Conservation (phyloP, 2,797 vertebrate species). For the Limosa lapponica region DNA sequence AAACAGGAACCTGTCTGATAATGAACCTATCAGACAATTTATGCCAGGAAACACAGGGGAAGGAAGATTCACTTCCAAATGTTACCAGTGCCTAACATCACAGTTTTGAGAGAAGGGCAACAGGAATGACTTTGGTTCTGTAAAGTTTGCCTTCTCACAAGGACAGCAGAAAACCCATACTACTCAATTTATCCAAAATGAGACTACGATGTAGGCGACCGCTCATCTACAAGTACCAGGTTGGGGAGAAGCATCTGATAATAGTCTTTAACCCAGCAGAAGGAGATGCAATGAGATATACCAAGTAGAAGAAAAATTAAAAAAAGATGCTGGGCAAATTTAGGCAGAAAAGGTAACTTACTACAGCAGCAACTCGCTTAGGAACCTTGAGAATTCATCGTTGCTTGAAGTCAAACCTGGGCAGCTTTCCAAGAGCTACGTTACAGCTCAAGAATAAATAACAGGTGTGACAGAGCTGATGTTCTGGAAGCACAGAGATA, state of each 20-base stretch:
- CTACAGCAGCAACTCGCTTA: conserved; percentile 6
- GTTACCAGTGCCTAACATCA: background rate
- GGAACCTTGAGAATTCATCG: conserved; percentile 40
- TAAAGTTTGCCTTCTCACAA: background rate
- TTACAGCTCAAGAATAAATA: conserved; percentile 60
- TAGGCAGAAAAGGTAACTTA: conserved; percentile 22
- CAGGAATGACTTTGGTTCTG: background rate
- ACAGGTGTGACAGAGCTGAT: conserved; percentile 60
- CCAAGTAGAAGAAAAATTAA: background rate
- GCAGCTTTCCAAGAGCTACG: conserved; percentile 38
- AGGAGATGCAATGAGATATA: background rate
- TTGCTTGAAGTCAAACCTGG: conserved; percentile 48
- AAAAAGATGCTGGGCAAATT: background rate
- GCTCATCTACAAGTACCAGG: background rate
- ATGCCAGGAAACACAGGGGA: background rate
- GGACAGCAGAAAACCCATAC: background rate
- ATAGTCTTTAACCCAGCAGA: background rate
- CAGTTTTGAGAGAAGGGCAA: background rate
- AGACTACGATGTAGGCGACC: background rate
- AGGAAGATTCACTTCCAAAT: background rate
- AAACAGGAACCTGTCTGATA: background rate
- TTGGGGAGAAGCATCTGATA: background rate
- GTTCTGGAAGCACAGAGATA: conserved; percentile 55
- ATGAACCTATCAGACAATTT: fast-evolving
- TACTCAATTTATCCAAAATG: background rate